Base-by-base conservation (phyloP, 2,113 vertebrate genomes). In the Paratilapia polleni region DNA sequence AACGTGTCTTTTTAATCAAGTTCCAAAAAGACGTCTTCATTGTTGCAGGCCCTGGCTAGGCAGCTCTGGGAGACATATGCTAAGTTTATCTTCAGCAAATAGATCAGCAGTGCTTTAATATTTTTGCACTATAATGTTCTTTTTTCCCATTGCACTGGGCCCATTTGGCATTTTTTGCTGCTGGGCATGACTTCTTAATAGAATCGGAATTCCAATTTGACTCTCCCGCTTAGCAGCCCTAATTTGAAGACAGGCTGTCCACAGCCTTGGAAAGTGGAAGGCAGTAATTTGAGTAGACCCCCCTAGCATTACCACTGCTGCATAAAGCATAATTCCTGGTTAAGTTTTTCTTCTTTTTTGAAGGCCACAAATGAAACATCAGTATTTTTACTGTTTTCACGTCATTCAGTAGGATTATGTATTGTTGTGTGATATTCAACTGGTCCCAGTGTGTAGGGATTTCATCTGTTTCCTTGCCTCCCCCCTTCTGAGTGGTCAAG, bases 161-260 rank as follows among this genome's bases (percentile, higher is more conserved):
- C 94, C 91, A 95, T 95, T 95, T 95, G 91, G 89, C 93, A 89
- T 93, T 95, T 94, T 94, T 92, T 90, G 94, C 95, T 95, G 91
- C 93, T 82, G 95, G 95, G 94, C 95, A 95, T 91, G 93, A 91
- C 90, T 94, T 91, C 92, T 94, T 94, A 95, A 95, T 95, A 94
- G 93, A 95, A 96, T 94, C 88, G 88, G 91, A 92, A 95, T 95
- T 96, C 94, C 90, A 95, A 95, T 95, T 95, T 94, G 88, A 93
- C 89, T 94, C 91, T 91, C 81, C 91, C 89, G 94, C 94, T 95
- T 93, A 95, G 93, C 89, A 80, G 91, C 84, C 88, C 92, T 96
- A 95, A 96, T 96, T 95, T 94, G 94, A 94, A 95, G 91, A 94
- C 91, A 93, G 89, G 82, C 90, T 86, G 89, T 94, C 93, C 90